Conservation (phyloP, 2,888 invertebrate genomes). For the Lypha dubia region DNA sequence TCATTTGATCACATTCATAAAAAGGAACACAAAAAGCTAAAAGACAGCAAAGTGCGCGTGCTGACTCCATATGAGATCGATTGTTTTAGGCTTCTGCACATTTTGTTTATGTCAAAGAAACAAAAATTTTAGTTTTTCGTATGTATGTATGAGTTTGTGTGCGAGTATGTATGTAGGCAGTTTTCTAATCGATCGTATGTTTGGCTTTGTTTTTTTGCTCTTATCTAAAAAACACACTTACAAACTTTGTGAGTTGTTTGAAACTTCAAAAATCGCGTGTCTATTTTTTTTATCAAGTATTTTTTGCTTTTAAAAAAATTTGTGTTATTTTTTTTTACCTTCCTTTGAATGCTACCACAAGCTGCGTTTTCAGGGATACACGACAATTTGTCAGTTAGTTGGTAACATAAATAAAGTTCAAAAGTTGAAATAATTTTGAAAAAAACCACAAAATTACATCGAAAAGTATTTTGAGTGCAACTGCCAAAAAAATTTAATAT, state of each 20-base stretch:
- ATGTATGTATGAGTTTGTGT: not conserved
- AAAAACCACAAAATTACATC: not conserved
- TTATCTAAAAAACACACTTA: too few species aligned
- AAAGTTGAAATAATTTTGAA: not conserved
- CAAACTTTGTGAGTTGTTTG: not conserved
- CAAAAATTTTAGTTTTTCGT: constrained; percentile 50
- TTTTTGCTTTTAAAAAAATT: constrained; percentile 28
- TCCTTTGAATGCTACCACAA: constrained; percentile 11
- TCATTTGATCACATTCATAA: constrained; percentile 36
- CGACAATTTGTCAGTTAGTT: not conserved
- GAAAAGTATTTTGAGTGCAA: not conserved
- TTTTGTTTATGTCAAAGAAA: constrained; percentile 65
- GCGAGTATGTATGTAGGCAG: constrained; percentile 48
- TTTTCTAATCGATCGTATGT: too few species aligned
- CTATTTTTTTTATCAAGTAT: constrained; percentile 38
- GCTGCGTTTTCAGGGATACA: constrained; percentile 7
- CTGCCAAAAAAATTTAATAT: too few species aligned
- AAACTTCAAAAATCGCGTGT: constrained; percentile 72
- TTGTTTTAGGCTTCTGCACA: constrained; percentile 80
- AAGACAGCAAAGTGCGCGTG: constrained; percentile 75
- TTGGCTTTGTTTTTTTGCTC: constrained; percentile 30
- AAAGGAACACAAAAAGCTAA: not conserved
- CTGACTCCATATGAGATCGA: constrained; percentile 81
- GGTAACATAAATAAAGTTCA: constrained; percentile 1
- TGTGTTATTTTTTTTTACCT: too few species aligned